Evolutionary conservation across 92 coral and sea anemone species (phyloP).

Genomic region (Virgularia gustaviana): DNA sequence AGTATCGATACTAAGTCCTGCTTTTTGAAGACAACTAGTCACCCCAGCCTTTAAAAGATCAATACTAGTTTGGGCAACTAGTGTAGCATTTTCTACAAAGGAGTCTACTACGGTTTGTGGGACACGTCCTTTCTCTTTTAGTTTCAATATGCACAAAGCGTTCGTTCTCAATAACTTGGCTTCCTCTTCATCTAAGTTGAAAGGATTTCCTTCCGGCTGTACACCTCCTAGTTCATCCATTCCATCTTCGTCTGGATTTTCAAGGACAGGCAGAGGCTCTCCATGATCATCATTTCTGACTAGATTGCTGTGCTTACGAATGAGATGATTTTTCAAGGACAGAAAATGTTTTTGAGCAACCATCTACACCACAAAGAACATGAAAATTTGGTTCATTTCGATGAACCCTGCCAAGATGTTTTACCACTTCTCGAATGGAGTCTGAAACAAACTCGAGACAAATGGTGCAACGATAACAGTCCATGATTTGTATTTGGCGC

Average conservation of each 20-base stretch:
- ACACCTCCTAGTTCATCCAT: neutral
- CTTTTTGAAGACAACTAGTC: constrained; percentile 27
- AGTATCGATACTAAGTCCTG: constrained; percentile 43
- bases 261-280: too few species aligned
- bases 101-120: constrained; percentile 58
- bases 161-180: constrained; percentile 25
- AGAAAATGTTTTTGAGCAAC: constrained; percentile 49
- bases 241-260: neutral
- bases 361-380: constrained; percentile 53
- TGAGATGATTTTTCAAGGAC: constrained; percentile 46
- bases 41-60: constrained; percentile 45
- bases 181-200: constrained; percentile 29
- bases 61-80: constrained; percentile 37
- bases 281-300: neutral
- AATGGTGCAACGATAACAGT: constrained; percentile 42
- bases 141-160: constrained; percentile 49
- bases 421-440: constrained; percentile 27
- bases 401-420: constrained; percentile 44
- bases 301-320: constrained; percentile 43
- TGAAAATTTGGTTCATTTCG: constrained; percentile 51
- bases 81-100: constrained; percentile 49
- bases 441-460: constrained; percentile 42
- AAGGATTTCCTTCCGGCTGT: neutral
- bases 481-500: too few species aligned
- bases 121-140: constrained; percentile 61